Percentiles rank a stretch among this genome's conserved stretches.
These are phyloP conservation scores for Falco berigora DNA, from an alignment of 2,797 vertebrate species.

Conservation along the genomic window DNA sequence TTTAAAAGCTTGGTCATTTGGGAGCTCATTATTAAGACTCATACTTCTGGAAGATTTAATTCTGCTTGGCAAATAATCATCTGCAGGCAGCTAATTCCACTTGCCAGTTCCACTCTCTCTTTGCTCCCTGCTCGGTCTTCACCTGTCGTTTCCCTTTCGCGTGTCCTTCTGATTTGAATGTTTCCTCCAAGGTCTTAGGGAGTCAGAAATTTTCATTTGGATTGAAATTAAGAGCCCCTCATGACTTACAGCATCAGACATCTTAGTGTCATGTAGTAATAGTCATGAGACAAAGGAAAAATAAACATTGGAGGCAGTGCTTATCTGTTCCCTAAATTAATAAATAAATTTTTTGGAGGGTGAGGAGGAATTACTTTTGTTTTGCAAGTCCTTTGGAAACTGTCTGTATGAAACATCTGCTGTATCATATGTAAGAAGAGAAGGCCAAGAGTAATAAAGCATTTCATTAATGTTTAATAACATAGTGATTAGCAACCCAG, in stretches of 20 bases:
- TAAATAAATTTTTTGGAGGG: background rate
- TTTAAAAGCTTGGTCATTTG: background rate
- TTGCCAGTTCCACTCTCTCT: background rate
- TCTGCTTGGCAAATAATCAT: slow-evolving; percentile 5
- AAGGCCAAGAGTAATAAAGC: slow-evolving; percentile 48
- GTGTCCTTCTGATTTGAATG: background rate
- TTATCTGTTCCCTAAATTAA: background rate
- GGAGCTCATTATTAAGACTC: background rate
- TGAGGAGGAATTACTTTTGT: background rate
- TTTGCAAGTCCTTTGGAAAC: background rate
- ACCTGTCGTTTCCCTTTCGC: background rate
- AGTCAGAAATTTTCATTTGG: background rate
- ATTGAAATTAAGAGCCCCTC: background rate
- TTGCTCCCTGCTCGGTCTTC: background rate
- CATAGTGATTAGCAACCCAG: slow-evolving; percentile 16
- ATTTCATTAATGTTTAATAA: slow-evolving; percentile 54
- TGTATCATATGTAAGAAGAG: slow-evolving; percentile 17
- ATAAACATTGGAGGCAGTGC: background rate
- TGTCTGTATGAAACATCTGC: slow-evolving; percentile 3
- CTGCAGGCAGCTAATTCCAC: background rate
- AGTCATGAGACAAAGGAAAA: background rate
- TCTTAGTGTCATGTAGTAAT: background rate
- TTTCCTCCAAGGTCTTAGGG: background rate
- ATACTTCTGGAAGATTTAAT: background rate
- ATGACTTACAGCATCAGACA: background rate